phyloP scores from a whole-genome alignment of 1,140 invertebrate species.

The Himalopsyche phryganea region DNA sequence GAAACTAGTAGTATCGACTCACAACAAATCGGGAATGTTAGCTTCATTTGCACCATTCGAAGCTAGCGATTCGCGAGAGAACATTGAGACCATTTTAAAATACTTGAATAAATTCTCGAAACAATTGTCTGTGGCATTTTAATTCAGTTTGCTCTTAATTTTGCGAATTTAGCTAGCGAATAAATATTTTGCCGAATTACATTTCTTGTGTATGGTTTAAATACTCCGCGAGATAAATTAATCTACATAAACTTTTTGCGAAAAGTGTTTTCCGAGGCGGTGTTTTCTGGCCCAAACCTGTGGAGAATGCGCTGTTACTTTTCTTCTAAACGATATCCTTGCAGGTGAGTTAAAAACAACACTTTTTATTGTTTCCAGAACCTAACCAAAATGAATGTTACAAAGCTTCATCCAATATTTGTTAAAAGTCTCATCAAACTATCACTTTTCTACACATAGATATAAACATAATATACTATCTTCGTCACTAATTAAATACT shows the following conservation, averaged over 20 bases:
- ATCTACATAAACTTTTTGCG: neutral
- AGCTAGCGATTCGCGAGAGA: neutral
- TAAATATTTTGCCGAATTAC: no score
- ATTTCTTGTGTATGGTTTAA: no score
- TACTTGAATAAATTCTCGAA: neutral
- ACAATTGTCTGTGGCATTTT: no score
- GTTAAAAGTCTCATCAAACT: no score
- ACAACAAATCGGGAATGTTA: neutral
- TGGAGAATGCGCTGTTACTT: conserved; percentile 9
- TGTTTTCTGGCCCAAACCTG: neutral
- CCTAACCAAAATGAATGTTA: no score
- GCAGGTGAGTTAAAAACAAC: conserved; percentile 16
- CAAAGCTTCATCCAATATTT: no score
- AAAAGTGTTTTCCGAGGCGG: neutral
- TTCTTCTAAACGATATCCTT: conserved; percentile 13
- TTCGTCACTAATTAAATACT: no score
- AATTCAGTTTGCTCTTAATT: no score
- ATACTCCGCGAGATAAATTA: neutral
- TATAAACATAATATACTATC: no score
- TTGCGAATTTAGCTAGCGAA: no score
- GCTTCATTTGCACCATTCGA: neutral
- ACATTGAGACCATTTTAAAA: neutral
- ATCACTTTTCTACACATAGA: no score
- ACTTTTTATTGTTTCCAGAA: no score
- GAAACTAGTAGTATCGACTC: neutral